Evolutionary conservation across 1,140 invertebrate species (phyloP).

Genomic region (Monochamus saltuarius): DNA sequence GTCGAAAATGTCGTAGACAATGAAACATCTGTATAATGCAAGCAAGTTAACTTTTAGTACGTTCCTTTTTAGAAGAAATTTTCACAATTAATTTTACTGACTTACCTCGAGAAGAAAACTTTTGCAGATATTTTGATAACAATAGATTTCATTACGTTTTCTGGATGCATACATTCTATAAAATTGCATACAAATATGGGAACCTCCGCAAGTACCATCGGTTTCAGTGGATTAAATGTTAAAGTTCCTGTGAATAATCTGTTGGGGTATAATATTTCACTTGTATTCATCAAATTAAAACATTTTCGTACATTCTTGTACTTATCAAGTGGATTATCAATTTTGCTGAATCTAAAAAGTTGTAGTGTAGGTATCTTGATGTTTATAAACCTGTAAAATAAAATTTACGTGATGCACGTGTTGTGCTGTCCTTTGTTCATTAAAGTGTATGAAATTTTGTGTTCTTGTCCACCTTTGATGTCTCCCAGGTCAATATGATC

Average conservation of each 20-base stretch:
- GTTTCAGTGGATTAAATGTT: constrained; percentile 9
- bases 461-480: constrained; percentile 27
- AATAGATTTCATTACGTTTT: constrained; percentile 13
- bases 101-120: constrained; percentile 20
- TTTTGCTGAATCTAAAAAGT: no score
- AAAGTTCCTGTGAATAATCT: constrained; percentile 7
- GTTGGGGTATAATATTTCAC: neutral
- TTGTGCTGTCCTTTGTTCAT: constrained; percentile 26
- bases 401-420: constrained; percentile 18
- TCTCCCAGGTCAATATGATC: constrained; percentile 28
- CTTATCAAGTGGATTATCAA: constrained; percentile 1
- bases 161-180: constrained; percentile 13
- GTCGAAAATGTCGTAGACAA: no score
- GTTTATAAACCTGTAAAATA: neutral
- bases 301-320: constrained; percentile 7
- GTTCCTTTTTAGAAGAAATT: no score
- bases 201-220: constrained; percentile 14
- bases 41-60: no score
- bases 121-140: constrained; percentile 15
- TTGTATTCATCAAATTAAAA: constrained; percentile 3
- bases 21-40: no score
- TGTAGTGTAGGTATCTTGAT: no score
- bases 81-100: no score
- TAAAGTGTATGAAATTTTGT: constrained; percentile 22
- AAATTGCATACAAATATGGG: constrained; percentile 19